These are phyloP conservation scores for Addax nasomaculatus DNA, from an alignment of 2,113 vertebrate genomes.

Conservation along the genomic window DNA sequence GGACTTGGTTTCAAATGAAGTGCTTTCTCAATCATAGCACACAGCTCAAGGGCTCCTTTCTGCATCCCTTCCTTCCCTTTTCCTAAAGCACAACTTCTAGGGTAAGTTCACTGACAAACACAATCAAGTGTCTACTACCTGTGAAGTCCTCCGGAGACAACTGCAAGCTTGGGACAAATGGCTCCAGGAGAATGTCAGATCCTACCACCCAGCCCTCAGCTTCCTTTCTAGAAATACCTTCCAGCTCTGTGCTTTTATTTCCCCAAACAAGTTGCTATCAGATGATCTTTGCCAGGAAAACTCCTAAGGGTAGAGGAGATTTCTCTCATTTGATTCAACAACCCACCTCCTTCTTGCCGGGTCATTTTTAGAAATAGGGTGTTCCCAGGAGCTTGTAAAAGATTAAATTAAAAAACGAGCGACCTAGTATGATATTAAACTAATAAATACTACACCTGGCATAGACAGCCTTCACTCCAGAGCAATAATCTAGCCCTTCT, in stretches of 20 bases:
- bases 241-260: not conserved
- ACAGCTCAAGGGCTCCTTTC: not conserved
- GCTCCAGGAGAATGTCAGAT: not conserved
- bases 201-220: not conserved
- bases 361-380: constrained; percentile 62
- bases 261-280: not conserved
- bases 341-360: constrained; percentile 25
- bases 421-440: constrained; percentile 73
- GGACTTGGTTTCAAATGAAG: not conserved
- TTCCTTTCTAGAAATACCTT: not conserved
- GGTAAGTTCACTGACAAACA: not conserved
- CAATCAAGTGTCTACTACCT: not conserved
- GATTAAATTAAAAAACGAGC: constrained; percentile 68
- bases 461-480: not conserved
- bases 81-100: not conserved
- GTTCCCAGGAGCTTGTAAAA: constrained; percentile 63
- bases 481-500: not conserved
- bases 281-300: not conserved
- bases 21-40: not conserved
- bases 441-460: constrained; percentile 73
- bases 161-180: not conserved
- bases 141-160: not conserved
- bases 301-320: not conserved
- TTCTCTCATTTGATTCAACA: constrained; percentile 41
- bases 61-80: not conserved